Percentiles rank a stretch among this genome's conserved stretches.
These are phyloP conservation scores for Poicephalus gulielmi DNA, from an alignment of 2,113 vertebrate species.

Conservation along the genomic window DNA sequence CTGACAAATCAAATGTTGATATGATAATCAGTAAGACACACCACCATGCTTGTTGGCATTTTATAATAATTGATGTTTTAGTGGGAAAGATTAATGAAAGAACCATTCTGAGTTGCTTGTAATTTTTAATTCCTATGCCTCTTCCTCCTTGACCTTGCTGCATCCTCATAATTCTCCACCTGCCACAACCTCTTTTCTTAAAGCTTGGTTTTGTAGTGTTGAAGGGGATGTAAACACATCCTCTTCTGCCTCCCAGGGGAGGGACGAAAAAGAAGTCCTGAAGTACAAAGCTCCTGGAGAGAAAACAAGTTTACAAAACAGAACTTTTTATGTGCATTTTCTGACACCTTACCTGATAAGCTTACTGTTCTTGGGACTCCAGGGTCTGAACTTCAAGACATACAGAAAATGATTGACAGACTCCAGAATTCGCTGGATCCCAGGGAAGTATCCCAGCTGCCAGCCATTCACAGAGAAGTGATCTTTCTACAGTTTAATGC, in stretches of 20 bases:
- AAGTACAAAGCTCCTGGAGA: not conserved
- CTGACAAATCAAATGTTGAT: not conserved
- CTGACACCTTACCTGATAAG: not conserved
- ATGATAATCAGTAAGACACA: not conserved
- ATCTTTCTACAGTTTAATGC: constrained; percentile 75
- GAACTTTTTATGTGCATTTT: not conserved
- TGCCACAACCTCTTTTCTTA: not conserved
- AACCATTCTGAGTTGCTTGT: not conserved
- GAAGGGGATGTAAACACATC: not conserved
- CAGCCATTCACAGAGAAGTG: constrained; percentile 70
- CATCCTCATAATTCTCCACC: not conserved
- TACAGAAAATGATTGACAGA: constrained; percentile 73
- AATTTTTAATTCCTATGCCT: not conserved
- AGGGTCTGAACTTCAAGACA: constrained; percentile 76
- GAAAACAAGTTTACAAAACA: not conserved
- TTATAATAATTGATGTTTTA: not conserved
- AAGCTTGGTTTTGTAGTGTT: not conserved
- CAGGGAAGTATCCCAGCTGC: constrained; percentile 54
- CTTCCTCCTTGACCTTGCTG: not conserved
- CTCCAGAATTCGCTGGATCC: constrained; percentile 70
- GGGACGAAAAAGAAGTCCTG: not conserved
- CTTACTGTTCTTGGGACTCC: not conserved
- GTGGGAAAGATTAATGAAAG: not conserved
- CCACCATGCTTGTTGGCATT: not conserved
- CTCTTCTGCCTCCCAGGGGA: not conserved